phyloP scores from a whole-genome alignment of 35 echinoderm and acorn worm genomes.

The Diadema setosum region DNA sequence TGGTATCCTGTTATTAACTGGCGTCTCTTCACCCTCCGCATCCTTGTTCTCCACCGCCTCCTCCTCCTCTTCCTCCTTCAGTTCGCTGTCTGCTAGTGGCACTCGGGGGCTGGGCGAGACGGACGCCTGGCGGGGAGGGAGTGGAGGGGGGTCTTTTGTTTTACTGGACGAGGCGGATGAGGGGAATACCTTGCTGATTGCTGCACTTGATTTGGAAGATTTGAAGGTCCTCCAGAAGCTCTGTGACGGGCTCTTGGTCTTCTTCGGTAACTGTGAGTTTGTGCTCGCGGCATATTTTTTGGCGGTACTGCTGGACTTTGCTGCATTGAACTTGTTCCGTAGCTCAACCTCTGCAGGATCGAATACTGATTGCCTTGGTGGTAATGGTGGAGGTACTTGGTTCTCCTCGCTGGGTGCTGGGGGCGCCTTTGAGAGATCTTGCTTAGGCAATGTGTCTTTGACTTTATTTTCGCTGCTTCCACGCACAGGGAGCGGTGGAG shows the following conservation, averaged over 20 bases:
- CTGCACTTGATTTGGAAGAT: constrained; percentile 4
- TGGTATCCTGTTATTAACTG: not conserved
- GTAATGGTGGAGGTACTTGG: constrained; percentile 36
- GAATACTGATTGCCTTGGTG: constrained; percentile 35
- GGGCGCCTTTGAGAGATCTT: not conserved
- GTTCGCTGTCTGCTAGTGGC: not conserved
- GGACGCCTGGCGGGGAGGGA: constrained; percentile 46
- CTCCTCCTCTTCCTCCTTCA: not conserved
- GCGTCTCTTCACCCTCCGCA: not conserved
- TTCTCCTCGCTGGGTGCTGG: constrained; percentile 2
- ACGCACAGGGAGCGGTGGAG: constrained; percentile 65
- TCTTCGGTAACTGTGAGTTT: constrained; percentile 43
- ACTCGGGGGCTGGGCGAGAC: not conserved
- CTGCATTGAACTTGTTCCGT: constrained; percentile 34
- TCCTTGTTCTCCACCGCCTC: no score
- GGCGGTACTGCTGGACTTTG: not conserved
- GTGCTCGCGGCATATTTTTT: constrained; percentile 36
- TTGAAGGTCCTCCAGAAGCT: constrained; percentile 58
- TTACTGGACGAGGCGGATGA: constrained; percentile 29
- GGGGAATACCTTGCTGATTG: constrained; percentile 19
- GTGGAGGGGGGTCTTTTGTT: constrained; percentile 51
- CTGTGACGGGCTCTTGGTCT: constrained; percentile 45
- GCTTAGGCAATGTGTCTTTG: not conserved
- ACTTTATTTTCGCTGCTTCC: constrained; percentile 12
- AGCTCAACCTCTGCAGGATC: constrained; percentile 33